Evolutionary conservation across 2,113 vertebrate species (phyloP).

Genomic region (Gnathochromis pfefferi): DNA sequence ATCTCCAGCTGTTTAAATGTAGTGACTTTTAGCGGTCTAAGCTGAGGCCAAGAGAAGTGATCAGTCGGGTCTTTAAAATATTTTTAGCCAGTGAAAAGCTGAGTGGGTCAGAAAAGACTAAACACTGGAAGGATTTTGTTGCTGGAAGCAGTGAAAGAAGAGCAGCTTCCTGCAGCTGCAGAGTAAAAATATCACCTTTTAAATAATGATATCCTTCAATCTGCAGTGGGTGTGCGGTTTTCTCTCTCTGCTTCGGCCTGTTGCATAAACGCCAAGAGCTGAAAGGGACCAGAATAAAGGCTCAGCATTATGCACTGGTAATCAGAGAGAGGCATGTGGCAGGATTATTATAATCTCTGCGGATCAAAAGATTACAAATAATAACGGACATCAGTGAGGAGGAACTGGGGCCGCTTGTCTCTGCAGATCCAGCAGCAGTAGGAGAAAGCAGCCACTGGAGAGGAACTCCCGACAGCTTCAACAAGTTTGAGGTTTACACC

Average conservation of each 20-base stretch:
- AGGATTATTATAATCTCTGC: conserved; percentile 53
- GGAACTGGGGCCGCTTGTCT: neutral
- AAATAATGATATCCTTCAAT: neutral
- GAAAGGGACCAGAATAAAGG: neutral
- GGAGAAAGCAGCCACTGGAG: neutral
- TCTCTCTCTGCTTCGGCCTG: neutral
- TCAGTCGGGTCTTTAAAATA: neutral
- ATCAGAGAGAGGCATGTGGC: conserved; percentile 46
- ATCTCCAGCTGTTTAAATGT: neutral
- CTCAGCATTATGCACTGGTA: neutral
- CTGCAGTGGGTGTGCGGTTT: neutral
- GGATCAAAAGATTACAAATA: conserved; percentile 60
- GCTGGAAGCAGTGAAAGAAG: neutral
- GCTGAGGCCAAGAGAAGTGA: neutral
- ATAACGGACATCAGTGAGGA: conserved; percentile 2
- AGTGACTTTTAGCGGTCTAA: neutral
- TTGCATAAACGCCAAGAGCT: neutral
- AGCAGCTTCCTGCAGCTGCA: neutral
- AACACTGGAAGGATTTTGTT: neutral
- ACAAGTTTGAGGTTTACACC: neutral
- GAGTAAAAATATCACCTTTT: neutral
- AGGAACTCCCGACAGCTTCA: neutral
- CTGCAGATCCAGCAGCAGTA: neutral
- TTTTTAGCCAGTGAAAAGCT: neutral
- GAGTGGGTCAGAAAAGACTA: neutral